Evolutionary conservation across 2,888 invertebrate species (phyloP).

Genomic region (Euzetes globulus): DNA sequence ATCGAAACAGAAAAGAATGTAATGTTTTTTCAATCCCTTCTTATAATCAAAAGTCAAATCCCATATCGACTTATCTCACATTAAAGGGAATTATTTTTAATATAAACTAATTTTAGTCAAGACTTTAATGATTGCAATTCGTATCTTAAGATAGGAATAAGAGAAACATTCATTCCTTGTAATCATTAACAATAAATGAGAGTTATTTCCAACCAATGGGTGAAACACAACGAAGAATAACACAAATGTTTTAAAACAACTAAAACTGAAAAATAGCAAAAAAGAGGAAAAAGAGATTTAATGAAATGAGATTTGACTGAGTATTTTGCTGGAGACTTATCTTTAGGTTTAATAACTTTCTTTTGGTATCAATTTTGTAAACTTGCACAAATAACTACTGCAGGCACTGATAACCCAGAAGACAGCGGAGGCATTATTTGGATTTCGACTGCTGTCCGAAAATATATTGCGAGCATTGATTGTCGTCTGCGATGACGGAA

Average conservation of each 20-base stretch:
- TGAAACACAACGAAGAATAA: background rate
- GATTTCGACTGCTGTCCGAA: constrained; percentile 38
- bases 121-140: background rate
- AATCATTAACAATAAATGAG: constrained; percentile 3
- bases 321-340: background rate
- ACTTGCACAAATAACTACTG: background rate
- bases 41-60: constrained; percentile 15
- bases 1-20: constrained; percentile 40
- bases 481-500: constrained; percentile 33
- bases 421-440: constrained; percentile 38
- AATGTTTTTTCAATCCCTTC: constrained; percentile 32
- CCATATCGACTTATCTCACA: background rate
- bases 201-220: background rate
- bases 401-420: constrained; percentile 39
- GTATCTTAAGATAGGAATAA: background rate
- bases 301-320: constrained; percentile 17
- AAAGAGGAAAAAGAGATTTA: constrained; percentile 4
- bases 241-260: background rate
- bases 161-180: background rate
- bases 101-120: constrained; percentile 24
- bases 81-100: constrained; percentile 22
- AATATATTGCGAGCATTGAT: constrained; percentile 38
- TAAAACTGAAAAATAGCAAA: background rate
- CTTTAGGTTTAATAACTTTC: background rate
- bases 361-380: constrained; percentile 1